Evolutionary conservation across 2,797 vertebrate genomes (phyloP).

Genomic region (Gephyroberyx darwinii): DNA sequence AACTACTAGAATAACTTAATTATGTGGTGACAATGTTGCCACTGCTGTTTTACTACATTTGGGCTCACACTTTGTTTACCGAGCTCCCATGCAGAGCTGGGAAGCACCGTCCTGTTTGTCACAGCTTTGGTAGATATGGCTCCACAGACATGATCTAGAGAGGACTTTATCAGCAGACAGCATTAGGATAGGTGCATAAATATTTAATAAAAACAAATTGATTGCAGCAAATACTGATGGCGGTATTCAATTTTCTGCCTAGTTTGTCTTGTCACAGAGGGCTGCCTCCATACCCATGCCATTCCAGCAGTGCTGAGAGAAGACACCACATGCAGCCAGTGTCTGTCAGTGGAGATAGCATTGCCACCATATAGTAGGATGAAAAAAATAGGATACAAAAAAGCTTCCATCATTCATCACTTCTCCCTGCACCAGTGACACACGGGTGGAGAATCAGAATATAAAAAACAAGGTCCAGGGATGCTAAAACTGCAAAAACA

Average conservation of each 20-base stretch:
- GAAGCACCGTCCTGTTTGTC: slow-evolving; percentile 18
- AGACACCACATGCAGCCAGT: slow-evolving; percentile 46
- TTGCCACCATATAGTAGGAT: slow-evolving; percentile 53
- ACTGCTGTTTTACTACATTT: not conserved
- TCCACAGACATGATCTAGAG: not conserved
- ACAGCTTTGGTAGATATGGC: slow-evolving; percentile 9
- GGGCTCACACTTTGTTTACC: slow-evolving; percentile 22
- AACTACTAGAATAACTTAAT: slow-evolving; percentile 27
- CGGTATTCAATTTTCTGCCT: slow-evolving; percentile 71
- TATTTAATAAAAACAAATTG: slow-evolving; percentile 75
- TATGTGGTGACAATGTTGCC: slow-evolving; percentile 5
- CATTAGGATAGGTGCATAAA: slow-evolving; percentile 54
- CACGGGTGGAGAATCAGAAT: slow-evolving; percentile 53
- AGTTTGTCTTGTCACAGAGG: slow-evolving; percentile 73
- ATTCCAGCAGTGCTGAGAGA: slow-evolving; percentile 37
- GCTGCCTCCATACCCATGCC: slow-evolving; percentile 63
- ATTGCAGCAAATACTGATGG: slow-evolving; percentile 74
- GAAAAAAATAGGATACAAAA: slow-evolving; percentile 9
- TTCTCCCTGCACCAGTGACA: slow-evolving; percentile 59
- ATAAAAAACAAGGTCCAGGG: slow-evolving; percentile 51
- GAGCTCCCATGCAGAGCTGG: slow-evolving; percentile 12
- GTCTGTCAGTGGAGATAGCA: slow-evolving; percentile 71
- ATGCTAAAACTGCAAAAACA: slow-evolving; percentile 47
- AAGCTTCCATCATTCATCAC: slow-evolving; percentile 72
- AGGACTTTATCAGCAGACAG: slow-evolving; percentile 38